Evolutionary conservation across 2,888 invertebrate species (phyloP), one percentile per base, ranked within the genome.

Genomic region (Drosophila paranaensis): DNA sequence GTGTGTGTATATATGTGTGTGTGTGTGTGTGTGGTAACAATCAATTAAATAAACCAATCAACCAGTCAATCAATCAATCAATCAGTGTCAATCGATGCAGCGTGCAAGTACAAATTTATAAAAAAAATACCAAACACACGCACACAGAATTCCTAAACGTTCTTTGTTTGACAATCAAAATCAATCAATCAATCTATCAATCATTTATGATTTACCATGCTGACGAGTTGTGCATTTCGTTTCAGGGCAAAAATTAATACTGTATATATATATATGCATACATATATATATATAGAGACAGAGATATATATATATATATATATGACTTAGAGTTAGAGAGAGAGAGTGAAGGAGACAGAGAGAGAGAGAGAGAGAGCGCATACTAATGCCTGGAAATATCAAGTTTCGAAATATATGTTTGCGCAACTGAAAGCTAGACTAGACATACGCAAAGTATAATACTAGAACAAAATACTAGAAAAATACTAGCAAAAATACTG

Each of bases 181-280:
- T 51, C 51, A n/a, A 48, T 50, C 45, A 60, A 70, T 74, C 61
- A 69, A 74, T 71, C 63, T 68, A 78, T 79, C 76, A 84, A 82
- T 84, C 65, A 84, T 60, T 64, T 63, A 81, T 79, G 77, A 84
- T 81, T 88, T 88, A 88, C 86, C 87, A 88, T 88, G 90, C 87
- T 82, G 77, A 77, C 81, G 74, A 70, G 67, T 77, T 81, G 86
- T 90, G 83, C 78, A 63, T 64, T 71, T 43, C 20, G 39, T 55
- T 48, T 67, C 42, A 37, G 61, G 69, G 25, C 35, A 62, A 77
- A 76, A 79, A 78, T 61, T 6, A 54, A 74, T 63, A 73, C 30
- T 11, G 35, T 30, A 51, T 45, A 64, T 58, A 64, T 35, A 20
- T 54, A 74, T 45, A 64, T 27, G 54, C 11, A 62, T 37, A 61